Percentiles rank a stretch among this genome's conserved stretches.
Conservation (phyloP, 1,140 invertebrate genomes). For the Scaptodrosophila lebanonensis region DNA sequence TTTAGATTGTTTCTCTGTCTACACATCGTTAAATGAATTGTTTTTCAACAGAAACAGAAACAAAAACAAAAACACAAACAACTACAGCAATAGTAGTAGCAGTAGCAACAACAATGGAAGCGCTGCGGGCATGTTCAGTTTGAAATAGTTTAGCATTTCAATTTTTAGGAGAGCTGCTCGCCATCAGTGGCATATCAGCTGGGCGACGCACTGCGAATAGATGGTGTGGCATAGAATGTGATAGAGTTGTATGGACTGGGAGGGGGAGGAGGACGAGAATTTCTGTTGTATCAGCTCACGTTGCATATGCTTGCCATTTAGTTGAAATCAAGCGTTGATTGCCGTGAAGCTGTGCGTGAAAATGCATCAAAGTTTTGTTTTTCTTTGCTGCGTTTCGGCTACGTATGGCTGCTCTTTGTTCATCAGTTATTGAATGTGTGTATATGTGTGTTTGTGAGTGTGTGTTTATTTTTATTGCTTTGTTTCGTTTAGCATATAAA, state of each 20-base stretch:
- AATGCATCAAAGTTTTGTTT: constrained; percentile 56
- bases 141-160: no score
- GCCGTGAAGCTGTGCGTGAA: constrained; percentile 64
- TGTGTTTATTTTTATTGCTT: constrained; percentile 34
- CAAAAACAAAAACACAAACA: no score
- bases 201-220: no score
- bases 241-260: background rate
- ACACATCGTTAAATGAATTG: no score
- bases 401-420: constrained; percentile 19
- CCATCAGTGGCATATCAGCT: no score
- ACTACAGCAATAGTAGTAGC: no score
- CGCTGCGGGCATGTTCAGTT: no score
- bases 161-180: no score
- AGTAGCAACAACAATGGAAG: no score
- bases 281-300: background rate
- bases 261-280: no score
- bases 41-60: no score
- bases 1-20: no score
- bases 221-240: background rate
- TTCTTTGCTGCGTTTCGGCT: constrained; percentile 32
- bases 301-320: constrained; percentile 35
- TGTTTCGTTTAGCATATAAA: constrained; percentile 63
- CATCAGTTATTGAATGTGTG: constrained; percentile 1
- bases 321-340: constrained; percentile 69
- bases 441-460: constrained; percentile 7